These are phyloP conservation scores for Choreutis nemorana DNA, from an alignment of 2,888 invertebrate species.

Conservation along the genomic window DNA sequence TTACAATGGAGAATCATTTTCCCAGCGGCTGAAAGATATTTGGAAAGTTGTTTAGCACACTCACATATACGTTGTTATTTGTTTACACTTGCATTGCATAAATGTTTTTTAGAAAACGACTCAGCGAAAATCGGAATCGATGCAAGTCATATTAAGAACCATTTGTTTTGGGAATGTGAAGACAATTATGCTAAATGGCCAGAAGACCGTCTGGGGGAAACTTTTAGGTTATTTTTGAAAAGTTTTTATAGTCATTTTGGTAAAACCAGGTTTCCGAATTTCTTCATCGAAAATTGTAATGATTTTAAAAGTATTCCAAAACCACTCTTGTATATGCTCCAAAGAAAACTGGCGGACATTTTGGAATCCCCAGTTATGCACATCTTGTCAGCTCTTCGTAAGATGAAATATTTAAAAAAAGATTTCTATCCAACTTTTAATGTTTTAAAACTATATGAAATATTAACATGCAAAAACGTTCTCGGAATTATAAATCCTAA, in stretches of 20 bases:
- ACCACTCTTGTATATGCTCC: slow-evolving; percentile 69
- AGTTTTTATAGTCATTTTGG: slow-evolving; percentile 70
- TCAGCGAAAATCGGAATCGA: slow-evolving; percentile 71
- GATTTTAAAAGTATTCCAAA: slow-evolving; percentile 75
- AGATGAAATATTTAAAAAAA: slow-evolving; percentile 67
- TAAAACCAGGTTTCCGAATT: slow-evolving; percentile 71
- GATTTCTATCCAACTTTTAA: slow-evolving; percentile 73
- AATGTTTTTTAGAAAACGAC: slow-evolving; percentile 74
- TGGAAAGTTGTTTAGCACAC: slow-evolving; percentile 75
- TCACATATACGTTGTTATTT: slow-evolving; percentile 77
- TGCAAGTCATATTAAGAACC: slow-evolving; percentile 75
- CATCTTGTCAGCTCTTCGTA: slow-evolving; percentile 72
- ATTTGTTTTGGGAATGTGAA: slow-evolving; percentile 82
- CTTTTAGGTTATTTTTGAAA: slow-evolving; percentile 68
- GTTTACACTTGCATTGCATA: slow-evolving; percentile 73
- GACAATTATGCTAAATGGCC: slow-evolving; percentile 75
- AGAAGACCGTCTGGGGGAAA: slow-evolving; percentile 76
- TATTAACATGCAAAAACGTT: slow-evolving; percentile 65
- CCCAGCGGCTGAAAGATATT: slow-evolving; percentile 77
- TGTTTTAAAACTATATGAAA: slow-evolving; percentile 64
- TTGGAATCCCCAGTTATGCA: slow-evolving; percentile 77
- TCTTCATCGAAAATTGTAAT: slow-evolving; percentile 77
- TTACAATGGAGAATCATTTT: slow-evolving; percentile 83
- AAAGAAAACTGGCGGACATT: slow-evolving; percentile 72
- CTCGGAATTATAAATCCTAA: slow-evolving; percentile 54